These are phyloP conservation scores for Eurystomus glaucurus DNA, from an alignment of 2,797 vertebrate genomes.

Conservation along the genomic window DNA sequence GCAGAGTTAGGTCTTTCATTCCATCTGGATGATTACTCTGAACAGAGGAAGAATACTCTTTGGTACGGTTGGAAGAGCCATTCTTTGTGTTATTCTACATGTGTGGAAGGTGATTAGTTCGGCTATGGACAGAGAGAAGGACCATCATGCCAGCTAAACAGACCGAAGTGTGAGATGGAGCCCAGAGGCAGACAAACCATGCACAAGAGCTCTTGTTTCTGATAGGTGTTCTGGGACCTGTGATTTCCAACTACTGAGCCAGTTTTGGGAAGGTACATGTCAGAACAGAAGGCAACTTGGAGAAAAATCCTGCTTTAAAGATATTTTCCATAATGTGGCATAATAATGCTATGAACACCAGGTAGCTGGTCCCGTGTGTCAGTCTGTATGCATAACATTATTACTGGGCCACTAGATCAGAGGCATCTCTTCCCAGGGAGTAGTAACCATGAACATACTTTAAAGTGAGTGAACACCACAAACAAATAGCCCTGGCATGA, in stretches of 20 bases:
- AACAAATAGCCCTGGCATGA: fast-evolving
- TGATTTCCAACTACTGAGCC: background rate
- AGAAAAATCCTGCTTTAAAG: background rate
- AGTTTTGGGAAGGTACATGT: background rate
- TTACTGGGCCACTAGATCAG: background rate
- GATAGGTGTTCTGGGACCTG: background rate
- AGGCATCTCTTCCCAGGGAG: background rate
- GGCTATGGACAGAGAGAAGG: background rate
- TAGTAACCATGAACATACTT: background rate
- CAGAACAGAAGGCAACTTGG: background rate
- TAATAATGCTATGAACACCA: background rate
- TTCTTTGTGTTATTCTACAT: background rate
- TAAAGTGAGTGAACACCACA: background rate
- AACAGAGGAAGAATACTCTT: background rate
- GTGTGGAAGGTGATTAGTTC: background rate
- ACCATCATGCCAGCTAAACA: background rate
- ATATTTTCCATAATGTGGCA: background rate
- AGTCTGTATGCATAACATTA: background rate
- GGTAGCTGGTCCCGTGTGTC: background rate
- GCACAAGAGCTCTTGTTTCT: background rate
- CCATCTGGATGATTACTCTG: background rate
- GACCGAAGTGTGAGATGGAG: fast-evolving
- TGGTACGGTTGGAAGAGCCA: background rate
- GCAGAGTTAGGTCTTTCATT: background rate
- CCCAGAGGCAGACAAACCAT: background rate